Conservation (phyloP, 2,888 invertebrate species). For the Alcis repandata region DNA sequence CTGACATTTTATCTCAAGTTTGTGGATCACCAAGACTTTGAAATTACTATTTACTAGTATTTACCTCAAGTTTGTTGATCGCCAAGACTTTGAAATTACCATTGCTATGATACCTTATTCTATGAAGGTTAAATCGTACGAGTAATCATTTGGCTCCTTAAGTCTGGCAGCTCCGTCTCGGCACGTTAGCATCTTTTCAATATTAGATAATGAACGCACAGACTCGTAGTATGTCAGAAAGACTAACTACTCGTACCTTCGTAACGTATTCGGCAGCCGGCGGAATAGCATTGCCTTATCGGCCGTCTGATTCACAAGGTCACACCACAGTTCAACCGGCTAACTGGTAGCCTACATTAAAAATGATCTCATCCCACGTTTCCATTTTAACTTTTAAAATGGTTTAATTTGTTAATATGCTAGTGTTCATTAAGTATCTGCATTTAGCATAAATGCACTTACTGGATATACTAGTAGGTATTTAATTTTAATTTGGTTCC, state of each 20-base stretch:
- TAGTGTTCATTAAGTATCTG: neutral
- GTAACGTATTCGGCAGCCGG: slow-evolving; percentile 61
- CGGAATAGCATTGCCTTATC: slow-evolving; percentile 73
- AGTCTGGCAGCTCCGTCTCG: neutral
- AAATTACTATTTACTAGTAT: neutral
- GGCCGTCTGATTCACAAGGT: slow-evolving; percentile 82
- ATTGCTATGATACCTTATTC: neutral
- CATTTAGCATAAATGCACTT: neutral
- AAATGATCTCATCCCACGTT: slow-evolving; percentile 77
- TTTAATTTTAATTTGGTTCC: slow-evolving; percentile 3
- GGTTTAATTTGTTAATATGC: slow-evolving; percentile 10
- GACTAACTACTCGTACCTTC: slow-evolving; percentile 33
- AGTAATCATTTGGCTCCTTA: neutral
- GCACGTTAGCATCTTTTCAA: slow-evolving; percentile 1
- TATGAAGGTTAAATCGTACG: neutral
- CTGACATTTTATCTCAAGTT: neutral
- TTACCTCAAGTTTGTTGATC: too few relatives aligned
- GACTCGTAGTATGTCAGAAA: slow-evolving; percentile 28
- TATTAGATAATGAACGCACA: slow-evolving; percentile 33
- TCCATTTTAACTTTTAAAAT: slow-evolving; percentile 50
- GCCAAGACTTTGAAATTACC: neutral
- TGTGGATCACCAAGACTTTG: neutral
- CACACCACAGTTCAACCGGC: slow-evolving; percentile 74
- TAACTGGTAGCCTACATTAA: slow-evolving; percentile 72
- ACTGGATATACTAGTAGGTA: neutral